A percentile compares a stretch with the other conserved stretches of the same genome.
phyloP scores from a whole-genome alignment of 2,888 invertebrate species.

The Syrista parreyssii region DNA sequence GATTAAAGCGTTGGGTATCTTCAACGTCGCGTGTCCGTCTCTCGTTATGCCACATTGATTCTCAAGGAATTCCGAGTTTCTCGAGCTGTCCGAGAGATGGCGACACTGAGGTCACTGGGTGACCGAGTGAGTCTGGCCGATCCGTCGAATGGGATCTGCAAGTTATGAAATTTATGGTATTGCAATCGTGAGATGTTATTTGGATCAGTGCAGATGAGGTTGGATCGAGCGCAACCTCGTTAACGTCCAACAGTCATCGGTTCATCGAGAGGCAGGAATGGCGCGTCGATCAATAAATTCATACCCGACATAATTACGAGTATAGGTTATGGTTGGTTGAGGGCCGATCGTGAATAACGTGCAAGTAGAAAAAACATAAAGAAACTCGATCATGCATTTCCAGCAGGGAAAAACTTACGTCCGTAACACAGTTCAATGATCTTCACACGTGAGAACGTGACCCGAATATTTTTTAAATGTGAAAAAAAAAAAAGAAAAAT shows the following conservation, averaged over 20 bases:
- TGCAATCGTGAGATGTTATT: not conserved
- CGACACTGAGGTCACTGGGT: conserved; percentile 5
- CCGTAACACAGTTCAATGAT: not conserved
- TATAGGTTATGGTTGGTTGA: not conserved
- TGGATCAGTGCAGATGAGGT: not conserved
- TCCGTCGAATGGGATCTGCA: not conserved
- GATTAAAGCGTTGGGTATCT: not conserved
- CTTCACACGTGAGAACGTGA: not conserved
- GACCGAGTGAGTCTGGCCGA: not conserved
- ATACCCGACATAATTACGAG: not conserved
- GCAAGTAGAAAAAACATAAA: not conserved
- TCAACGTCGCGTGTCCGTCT: not conserved
- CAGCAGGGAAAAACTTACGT: not conserved
- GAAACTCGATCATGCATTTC: not conserved
- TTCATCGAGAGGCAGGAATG: not conserved
- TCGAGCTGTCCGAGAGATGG: not conserved
- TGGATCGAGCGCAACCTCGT: not conserved
- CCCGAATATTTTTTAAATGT: not conserved
- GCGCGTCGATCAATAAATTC: conserved; percentile 1
- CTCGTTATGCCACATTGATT: conserved; percentile 2
- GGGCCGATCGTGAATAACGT: not conserved
- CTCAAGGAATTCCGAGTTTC: not conserved
- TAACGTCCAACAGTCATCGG: not conserved
- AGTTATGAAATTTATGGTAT: not conserved
- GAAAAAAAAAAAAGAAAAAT: not conserved